Percentiles rank a stretch among this genome's conserved stretches.
phyloP scores from a whole-genome alignment of 2,797 vertebrate genomes.

The Coreius guichenoti region DNA sequence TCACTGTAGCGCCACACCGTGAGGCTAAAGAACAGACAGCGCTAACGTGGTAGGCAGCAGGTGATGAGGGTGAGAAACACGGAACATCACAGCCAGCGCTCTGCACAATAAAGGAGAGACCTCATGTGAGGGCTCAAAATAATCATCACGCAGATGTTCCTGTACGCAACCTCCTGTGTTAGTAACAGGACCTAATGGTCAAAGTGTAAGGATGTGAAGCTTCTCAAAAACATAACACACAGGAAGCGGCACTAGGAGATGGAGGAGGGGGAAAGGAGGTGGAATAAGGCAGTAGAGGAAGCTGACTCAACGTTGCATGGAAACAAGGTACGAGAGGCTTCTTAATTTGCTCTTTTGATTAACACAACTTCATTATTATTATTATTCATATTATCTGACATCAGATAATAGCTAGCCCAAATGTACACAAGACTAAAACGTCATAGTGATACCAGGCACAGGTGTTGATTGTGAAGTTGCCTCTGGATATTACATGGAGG shows the following conservation, averaged over 20 bases:
- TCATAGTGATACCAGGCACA: conserved; percentile 1
- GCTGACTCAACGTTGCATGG: conserved; percentile 58
- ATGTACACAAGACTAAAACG: background rate
- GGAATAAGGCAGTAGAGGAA: conserved; percentile 64
- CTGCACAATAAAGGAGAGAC: conserved; percentile 47
- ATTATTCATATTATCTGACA: background rate
- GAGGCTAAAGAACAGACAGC: background rate
- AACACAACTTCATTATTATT: background rate
- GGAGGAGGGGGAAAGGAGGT: conserved; percentile 50
- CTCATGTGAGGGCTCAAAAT: conserved; percentile 49
- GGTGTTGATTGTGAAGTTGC: background rate
- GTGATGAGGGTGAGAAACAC: conserved; percentile 13
- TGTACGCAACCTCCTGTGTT: conserved; percentile 46
- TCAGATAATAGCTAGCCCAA: background rate
- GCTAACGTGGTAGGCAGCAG: background rate
- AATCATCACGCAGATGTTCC: conserved; percentile 58
- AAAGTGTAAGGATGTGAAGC: conserved; percentile 53
- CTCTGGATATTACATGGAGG: background rate
- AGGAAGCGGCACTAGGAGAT: conserved; percentile 50
- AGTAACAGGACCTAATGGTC: conserved; percentile 42
- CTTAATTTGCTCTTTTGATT: background rate
- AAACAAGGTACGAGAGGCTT: conserved; percentile 57
- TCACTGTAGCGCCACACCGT: background rate
- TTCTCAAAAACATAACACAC: conserved; percentile 53
- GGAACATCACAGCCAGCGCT: background rate